Base-by-base conservation (phyloP, 2,797 vertebrate species). In the Nothura maculosa region DNA sequence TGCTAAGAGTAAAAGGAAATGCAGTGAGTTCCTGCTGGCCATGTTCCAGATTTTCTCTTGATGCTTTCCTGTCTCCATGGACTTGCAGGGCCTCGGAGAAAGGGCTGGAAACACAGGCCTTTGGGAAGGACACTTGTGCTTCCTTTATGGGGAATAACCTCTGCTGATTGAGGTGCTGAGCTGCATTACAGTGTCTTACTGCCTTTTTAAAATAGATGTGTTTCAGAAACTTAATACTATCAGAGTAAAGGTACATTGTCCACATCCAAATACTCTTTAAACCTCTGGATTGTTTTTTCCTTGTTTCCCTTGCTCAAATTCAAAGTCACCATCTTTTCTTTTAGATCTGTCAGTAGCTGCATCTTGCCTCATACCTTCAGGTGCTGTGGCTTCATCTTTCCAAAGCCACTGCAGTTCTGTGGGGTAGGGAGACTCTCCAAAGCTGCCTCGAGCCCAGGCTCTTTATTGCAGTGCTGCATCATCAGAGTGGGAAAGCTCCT, bases 21-120 rank as follows among this genome's bases (percentile, higher is more conserved):
- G 30, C 43, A 61, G 28, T 58, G 34, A 32, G 32, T 60, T 87
- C 48, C 45, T 83, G 66, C 25, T 4, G 12, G 30, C 18, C 15
- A 2, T 24, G 38, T 43, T 3, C 27, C n/a, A 21, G 10, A 0
- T 3, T n/a, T 76, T 52, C 27, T 36, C 20, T 0, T 16, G 43
- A 43, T 43, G 7, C 24, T 84, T 54, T 47, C 36, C 52, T 15
- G 0, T 47, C 52, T 48, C 2, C 21, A 19, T 50, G 55, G 17
- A 14, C 38, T 67, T 12, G 16, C 22, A 40, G 2, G n/a, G 34
- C 55, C 30, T 32, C 81, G 64, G 85, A 91, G 85, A 32, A 27
- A 21, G 63, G 73, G 77, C 69, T 83, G 76, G 68, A 55, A 60
- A 27, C 2, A 0, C 38, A 28, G 61, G n/a, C n/a, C 0, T 27